Percentiles rank a stretch among this genome's conserved stretches.
phyloP scores from a whole-genome alignment of 2,113 vertebrate genomes.

The Heterotilapia buettikoferi region DNA sequence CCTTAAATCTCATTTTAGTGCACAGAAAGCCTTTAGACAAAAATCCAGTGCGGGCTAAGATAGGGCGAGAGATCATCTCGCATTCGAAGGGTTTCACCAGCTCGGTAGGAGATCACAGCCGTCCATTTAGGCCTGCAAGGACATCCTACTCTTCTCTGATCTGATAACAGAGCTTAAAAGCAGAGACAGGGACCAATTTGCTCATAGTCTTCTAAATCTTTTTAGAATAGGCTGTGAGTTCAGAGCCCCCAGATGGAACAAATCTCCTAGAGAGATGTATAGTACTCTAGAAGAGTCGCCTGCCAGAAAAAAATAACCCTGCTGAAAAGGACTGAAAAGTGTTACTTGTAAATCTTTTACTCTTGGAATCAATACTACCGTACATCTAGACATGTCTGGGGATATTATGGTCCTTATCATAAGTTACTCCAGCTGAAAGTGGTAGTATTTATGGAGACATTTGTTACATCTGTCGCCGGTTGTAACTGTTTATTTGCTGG shows the following conservation, averaged over 20 bases:
- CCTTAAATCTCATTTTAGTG: background rate
- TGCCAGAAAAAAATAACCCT: background rate
- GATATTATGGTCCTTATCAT: background rate
- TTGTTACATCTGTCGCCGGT: background rate
- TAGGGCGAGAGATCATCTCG: background rate
- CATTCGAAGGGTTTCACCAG: background rate
- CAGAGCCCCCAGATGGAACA: background rate
- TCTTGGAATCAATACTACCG: background rate
- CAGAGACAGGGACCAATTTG: background rate
- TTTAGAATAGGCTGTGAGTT: background rate
- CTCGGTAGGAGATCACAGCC: background rate
- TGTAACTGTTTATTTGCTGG: background rate
- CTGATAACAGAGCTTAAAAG: background rate
- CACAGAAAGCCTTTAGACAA: background rate
- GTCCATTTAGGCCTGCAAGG: background rate
- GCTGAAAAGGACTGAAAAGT: background rate
- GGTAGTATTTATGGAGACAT: background rate
- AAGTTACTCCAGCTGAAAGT: background rate
- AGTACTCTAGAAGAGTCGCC: background rate
- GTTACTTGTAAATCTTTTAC: background rate
- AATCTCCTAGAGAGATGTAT: background rate
- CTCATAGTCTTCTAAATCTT: slow-evolving; percentile 15
- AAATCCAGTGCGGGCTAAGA: background rate
- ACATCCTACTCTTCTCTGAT: background rate
- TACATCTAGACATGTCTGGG: background rate